Percentiles rank a stretch among this genome's conserved stretches.
phyloP scores from a whole-genome alignment of 2,797 vertebrate genomes.

The Mycteria americana region DNA sequence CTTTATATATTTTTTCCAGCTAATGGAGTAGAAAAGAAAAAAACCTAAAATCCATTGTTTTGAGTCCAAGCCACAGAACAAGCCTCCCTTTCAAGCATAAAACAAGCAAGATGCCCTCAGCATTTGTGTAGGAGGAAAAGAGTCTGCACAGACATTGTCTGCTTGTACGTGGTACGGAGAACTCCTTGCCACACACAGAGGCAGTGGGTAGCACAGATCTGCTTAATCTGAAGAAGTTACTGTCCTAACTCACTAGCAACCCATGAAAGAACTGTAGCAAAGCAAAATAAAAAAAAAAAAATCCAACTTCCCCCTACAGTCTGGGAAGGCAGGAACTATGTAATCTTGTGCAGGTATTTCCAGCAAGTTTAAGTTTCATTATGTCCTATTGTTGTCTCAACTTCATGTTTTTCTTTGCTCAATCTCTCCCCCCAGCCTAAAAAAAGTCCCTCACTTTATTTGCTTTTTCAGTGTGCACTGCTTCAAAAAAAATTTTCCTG shows the following conservation, averaged over 20 bases:
- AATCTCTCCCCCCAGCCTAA: neutral
- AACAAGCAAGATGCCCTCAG: constrained; percentile 61
- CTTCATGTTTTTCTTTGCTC: neutral
- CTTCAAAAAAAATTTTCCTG: neutral
- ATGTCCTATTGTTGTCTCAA: neutral
- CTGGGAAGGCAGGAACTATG: neutral
- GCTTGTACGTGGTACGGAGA: neutral
- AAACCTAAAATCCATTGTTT: constrained; percentile 61
- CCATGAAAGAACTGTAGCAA: neutral
- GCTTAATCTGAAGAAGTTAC: neutral
- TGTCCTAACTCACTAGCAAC: neutral
- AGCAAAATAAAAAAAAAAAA: neutral
- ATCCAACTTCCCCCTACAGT: neutral
- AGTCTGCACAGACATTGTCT: constrained; percentile 15
- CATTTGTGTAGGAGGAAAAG: constrained; percentile 44
- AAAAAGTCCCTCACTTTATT: neutral
- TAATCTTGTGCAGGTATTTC: neutral
- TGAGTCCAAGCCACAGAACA: constrained; percentile 67
- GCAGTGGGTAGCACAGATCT: neutral
- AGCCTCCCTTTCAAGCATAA: constrained; percentile 58
- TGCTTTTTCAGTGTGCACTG: neutral
- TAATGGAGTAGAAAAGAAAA: constrained; percentile 36
- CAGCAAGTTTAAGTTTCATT: neutral
- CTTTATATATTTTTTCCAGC: constrained; percentile 40
- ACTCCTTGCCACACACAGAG: constrained; percentile 8